A percentile compares a stretch with the other conserved stretches of the same genome.
These are phyloP conservation scores for Struthio camelus DNA, from an alignment of 2,113 vertebrate species.

Conservation along the genomic window DNA sequence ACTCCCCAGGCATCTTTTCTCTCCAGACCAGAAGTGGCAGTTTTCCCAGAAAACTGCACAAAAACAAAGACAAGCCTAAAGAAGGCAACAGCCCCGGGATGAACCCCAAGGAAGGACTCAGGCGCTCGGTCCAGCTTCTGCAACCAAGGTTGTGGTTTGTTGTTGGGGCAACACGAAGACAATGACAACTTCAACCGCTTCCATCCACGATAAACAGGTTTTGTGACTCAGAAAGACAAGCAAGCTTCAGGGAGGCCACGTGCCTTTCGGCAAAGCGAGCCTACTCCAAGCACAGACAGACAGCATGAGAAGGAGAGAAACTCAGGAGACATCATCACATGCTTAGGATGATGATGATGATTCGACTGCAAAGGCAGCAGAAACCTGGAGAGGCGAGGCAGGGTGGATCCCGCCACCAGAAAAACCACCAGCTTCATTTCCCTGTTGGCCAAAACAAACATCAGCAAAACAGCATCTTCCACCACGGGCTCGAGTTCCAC, in stretches of 20 bases:
- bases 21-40: neutral
- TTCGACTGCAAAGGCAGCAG: neutral
- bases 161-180: accelerated
- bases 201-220: accelerated
- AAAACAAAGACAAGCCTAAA: neutral
- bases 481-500: neutral
- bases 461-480: neutral
- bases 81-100: neutral
- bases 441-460: conserved; percentile 10
- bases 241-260: neutral
- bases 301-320: neutral
- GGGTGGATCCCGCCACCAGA: conserved; percentile 36
- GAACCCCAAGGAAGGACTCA: neutral
- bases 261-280: accelerated
- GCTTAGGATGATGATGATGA: neutral
- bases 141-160: neutral
- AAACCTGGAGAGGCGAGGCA: neutral
- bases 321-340: neutral
- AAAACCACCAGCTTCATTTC: neutral
- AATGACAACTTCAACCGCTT: accelerated
- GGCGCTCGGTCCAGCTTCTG: neutral
- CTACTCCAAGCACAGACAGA: neutral
- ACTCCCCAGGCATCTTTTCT: neutral
- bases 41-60: neutral
- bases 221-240: neutral